Evolutionary conservation across 2,113 vertebrate species (phyloP), one percentile per base, ranked within the genome.

Genomic region (Nesoenas mayeri): DNA sequence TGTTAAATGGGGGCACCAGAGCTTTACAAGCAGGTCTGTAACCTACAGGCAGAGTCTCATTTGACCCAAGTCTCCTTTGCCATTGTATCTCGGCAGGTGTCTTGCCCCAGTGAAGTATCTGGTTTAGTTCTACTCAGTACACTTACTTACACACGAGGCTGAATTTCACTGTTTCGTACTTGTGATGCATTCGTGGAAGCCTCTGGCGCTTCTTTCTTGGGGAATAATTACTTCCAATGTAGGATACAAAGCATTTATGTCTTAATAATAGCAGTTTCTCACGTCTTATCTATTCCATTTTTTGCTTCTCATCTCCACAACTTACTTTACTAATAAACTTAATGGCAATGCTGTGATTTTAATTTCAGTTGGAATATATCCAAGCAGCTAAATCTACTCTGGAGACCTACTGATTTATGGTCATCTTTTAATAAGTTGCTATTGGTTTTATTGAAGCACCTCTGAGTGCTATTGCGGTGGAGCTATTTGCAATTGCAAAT

Each of bases 361-460:
- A 80, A 93, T 88, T 86, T 95, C 67, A 85, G 54, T 9, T 88
- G 85, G 77, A 95, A 83, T 70, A 85, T 14, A 82, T 10, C 65
- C 77, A 86, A 86, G 36, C 54, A 44, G 69, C 73, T 78, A 92
- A 78, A 64, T 44, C 51, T 60, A 4, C 82, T 79, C 88, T 19
- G 40, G 77, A 94, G 75, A 81, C 53, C 40, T 67, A 34, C 20
- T 78, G 83, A 91, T 93, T 96, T 92, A 93, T 36, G 61, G 57
- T 57, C n/a, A 74, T 71, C 88, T 95, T 96, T 96, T 93, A 90
- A 62, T 89, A 93, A 82, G 48, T 56, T 80, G 32, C 54, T 87
- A 22, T 85, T 82, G 61, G 48, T 74, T 89, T 74, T 88, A 58
- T 8, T 83, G 79, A 88, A 91, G 88, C 83, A 93, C 86, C 75